Conservation (phyloP, 1,140 invertebrate genomes). For the Rhyacophila brunnea region DNA sequence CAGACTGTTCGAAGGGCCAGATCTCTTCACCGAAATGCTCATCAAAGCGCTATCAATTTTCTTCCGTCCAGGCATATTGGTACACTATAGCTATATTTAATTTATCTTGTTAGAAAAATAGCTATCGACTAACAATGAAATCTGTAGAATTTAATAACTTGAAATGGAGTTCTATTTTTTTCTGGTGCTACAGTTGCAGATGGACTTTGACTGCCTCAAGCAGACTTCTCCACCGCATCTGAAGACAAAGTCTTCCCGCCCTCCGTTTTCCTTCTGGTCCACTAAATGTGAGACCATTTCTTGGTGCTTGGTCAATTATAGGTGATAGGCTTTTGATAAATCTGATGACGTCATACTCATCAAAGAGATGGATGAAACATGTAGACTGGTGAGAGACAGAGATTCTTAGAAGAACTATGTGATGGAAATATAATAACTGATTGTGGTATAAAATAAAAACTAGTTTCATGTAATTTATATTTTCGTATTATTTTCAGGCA, state of each 20-base stretch:
- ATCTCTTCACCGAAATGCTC: slow-evolving; percentile 29
- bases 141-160: too few species aligned
- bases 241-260: not conserved
- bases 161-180: too few species aligned
- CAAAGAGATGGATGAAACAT: too few species aligned
- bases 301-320: too few species aligned
- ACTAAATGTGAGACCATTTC: too few species aligned
- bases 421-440: not conserved
- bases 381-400: not conserved
- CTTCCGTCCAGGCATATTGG: slow-evolving; percentile 27
- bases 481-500: slow-evolving; percentile 14
- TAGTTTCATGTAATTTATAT: not conserved
- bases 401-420: not conserved
- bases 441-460: not conserved
- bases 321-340: not conserved
- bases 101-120: too few species aligned
- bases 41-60: slow-evolving; percentile 20
- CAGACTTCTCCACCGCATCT: not conserved
- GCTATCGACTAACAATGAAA: too few species aligned
- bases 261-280: too few species aligned
- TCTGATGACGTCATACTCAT: not conserved
- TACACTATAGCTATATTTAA: too few species aligned
- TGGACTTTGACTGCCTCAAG: too few species aligned
- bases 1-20: slow-evolving; percentile 23
- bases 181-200: too few species aligned